Base-by-base conservation (phyloP, 2,888 invertebrate genomes). In the Drosophila sordidula region DNA sequence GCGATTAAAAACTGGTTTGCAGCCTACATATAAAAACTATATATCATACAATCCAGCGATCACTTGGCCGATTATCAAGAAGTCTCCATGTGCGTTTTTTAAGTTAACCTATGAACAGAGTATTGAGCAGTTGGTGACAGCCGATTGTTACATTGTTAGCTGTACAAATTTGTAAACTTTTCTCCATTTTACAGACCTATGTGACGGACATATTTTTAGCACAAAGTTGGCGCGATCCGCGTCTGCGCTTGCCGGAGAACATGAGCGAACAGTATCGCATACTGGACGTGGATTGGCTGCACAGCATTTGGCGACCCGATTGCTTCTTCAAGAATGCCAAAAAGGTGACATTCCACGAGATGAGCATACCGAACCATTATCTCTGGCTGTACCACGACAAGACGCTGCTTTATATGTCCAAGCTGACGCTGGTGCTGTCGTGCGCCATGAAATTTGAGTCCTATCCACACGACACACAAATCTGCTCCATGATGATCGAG, bases 401-500 rank as follows among this genome's bases (percentile, higher is more conserved):
- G 92, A 97, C 97, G 0, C 93, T 98, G 70, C 94, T 98, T 29
- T 98, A 98, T 91, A 98, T 97, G 97, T 97, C 97, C 39, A 97
- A 97, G 96, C 93, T 98, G 78, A 98, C 98, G 0, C 91, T 98
- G 79, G 97, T 98, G 0, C 92, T 98, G 32, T 98, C 97, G 0
- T 98, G 98, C 92, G 97, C 97, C 2, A 98, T 98, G 98, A 97
- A 98, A 92, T 97, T 98, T 83, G 97, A 97, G 90, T 95, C 97
- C 0, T 98, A 98, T 91, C 98, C 98, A 0, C 98, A 98, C 89
- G 98, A 98, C 89, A 97, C 97, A 1, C 98, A 98, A 93, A 96
- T 96, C 82, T 98, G 98, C 91, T 96, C 96, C 55, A 97, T 98
- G 95, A 97, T 97, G 96, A 97, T 98, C 65, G 98, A 98, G 93